phyloP scores from a whole-genome alignment of 2,113 vertebrate genomes.

The Myrmecophaga tridactyla region DNA sequence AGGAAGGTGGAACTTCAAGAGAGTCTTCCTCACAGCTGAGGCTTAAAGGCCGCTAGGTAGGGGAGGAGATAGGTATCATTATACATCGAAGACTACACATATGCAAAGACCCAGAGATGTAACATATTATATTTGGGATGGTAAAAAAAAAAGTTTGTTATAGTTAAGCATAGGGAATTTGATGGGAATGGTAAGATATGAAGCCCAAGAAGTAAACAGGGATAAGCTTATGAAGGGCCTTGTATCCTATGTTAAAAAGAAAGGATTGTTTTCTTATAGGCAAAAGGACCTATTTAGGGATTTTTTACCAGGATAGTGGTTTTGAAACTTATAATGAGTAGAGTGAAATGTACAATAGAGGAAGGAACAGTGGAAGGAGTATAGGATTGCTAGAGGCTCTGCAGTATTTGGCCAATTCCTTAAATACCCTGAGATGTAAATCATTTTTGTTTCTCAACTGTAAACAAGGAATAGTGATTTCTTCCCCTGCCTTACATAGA shows the following conservation, averaged over 20 bases:
- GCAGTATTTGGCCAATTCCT: not conserved
- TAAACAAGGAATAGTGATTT: conserved; percentile 21
- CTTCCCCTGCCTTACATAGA: conserved; percentile 24
- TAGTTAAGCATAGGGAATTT: not conserved
- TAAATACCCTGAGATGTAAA: not conserved
- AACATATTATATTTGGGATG: not conserved
- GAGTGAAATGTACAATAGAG: not conserved
- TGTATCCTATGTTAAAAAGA: not conserved
- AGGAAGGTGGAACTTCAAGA: conserved; percentile 30
- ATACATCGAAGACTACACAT: not conserved
- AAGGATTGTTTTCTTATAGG: not conserved
- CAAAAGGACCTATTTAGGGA: not conserved
- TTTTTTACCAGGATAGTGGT: not conserved
- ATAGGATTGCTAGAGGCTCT: conserved; percentile 6
- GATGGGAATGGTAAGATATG: not conserved
- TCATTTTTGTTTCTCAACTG: conserved; percentile 44
- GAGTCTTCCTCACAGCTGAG: not conserved
- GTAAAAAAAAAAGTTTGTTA: not conserved
- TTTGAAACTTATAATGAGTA: conserved; percentile 1
- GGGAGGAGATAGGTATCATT: conserved; percentile 1
- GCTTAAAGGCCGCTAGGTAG: conserved; percentile 20
- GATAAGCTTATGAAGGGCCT: not conserved
- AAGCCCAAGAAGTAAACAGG: not conserved
- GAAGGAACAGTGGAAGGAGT: not conserved
- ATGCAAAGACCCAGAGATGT: not conserved